Evolutionary conservation across 2,888 invertebrate species (phyloP), one percentile per base, ranked within the genome.

Genomic region (Agrilus cyanescens): DNA sequence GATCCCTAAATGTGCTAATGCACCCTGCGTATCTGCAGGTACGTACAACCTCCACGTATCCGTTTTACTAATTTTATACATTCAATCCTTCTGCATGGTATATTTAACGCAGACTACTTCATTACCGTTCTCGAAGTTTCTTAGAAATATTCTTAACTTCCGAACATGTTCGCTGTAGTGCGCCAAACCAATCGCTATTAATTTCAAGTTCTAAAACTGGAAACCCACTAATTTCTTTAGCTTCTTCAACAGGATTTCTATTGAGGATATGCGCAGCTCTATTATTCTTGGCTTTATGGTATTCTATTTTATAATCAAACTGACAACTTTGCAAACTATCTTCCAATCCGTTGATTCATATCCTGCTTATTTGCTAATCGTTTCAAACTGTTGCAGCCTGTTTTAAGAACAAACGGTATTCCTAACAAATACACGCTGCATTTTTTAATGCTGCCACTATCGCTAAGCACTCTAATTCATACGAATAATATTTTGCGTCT

Each of bases 191-290:
- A 31, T 44, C 41, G 45, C n/a, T n/a, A n/a, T n/a, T n/a, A n/a
- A n/a, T n/a, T n/a, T n/a, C n/a, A n/a, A n/a, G n/a, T n/a, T n/a
- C 44, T 35, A 50, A 29, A 33, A 51, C 31, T 12, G 50, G 48
- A 12, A 48, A 30, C 8, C 49, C 47, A 2, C 41, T 34, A 3
- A 49, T n/a, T 3, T 55, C 47, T 32, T 41, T 12, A 4, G 13
- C 15, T 25, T 20, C 32, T 32, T 52, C 46, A 1, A 50, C 48
- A 2, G 50, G 47, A 41, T 41, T 43, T 35, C 47, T 20, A 37
- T 46, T 51, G 7, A 50, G 32, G 1, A 20, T 29, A 36, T 51
- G 46, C 5, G 46, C 50, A 1, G 44, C 41, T 8, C 12, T 12
- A 41, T 50, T 51, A n/a, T 30, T 34, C 5, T 36, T 25, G n/a